Evolutionary conservation across 2,797 vertebrate species (phyloP), one percentile per base, ranked within the genome.

Genomic region (Cryptoblepharus egeriae): DNA sequence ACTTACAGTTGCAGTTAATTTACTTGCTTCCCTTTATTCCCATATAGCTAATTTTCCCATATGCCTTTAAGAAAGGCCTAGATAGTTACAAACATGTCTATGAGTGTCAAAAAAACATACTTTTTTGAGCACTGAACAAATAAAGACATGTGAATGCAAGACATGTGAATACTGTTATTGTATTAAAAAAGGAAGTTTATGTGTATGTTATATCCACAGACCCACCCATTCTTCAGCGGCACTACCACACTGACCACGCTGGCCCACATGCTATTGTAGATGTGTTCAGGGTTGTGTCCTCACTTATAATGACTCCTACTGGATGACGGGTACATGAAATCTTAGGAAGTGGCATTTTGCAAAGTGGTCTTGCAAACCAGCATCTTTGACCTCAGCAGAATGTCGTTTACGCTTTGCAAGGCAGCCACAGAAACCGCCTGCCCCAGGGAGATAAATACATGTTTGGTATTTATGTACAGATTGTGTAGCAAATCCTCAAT

Each of bases 401-500:
- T 73, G 81, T 77, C 69, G 83, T 74, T 79, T 79, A 39, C 6
- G 70, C 71, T 81, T 86, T 90, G 64, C 77, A 83, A 52, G 76
- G 42, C 5, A 73, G 77, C 60, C 85, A 81, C 22, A 85, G 72
- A 88, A 87, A 87, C 52, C 81, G 60, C 70, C 75, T 88, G 81
- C 37, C 70, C 58, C 0, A 22, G 73, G 37, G 79, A 84, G 79
- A 93, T 85, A 93, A 93, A 88, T 79, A 72, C 18, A 42, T 3
- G 42, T 57, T 70, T 86, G 24, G 5, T 4, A 52, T 70, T 60
- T 70, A 70, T 65, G 11, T 75, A 52, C 15, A 91, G 77, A 81
- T 70, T 71, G 63, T 81, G 88, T 78, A 90, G 69, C 69, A 86
- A 76, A 87, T 88, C 76, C 83, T 90, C 85, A 83, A 35, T 79